Conservation (phyloP, 2,888 invertebrate species). For the Rhopalosiphum nymphaeae region DNA sequence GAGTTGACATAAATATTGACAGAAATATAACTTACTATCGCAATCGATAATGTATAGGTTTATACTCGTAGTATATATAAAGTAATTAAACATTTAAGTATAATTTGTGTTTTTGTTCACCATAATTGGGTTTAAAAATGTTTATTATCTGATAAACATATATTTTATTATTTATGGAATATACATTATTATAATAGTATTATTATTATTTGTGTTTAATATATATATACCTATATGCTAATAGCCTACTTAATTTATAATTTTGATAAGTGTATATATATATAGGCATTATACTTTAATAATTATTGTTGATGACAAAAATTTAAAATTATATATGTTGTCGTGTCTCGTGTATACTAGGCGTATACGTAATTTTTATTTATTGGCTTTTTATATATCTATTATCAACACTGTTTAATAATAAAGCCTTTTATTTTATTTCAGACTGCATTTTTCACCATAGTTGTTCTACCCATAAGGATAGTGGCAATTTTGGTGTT, state of each 20-base stretch:
- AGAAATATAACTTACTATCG: not conserved
- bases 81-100: not conserved
- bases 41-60: not conserved
- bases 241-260: not conserved
- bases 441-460: slow-evolving; percentile 88
- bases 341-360: not conserved
- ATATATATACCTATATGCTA: too few relatives aligned
- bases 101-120: not conserved
- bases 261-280: not conserved
- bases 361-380: not conserved
- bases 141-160: not conserved
- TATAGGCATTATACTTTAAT: not conserved
- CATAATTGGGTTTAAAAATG: not conserved
- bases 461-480: slow-evolving; percentile 86
- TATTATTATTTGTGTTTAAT: not conserved
- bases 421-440: slow-evolving; percentile 70
- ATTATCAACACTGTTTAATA: not conserved
- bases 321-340: not conserved
- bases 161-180: not conserved
- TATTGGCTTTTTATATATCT: not conserved
- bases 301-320: not conserved
- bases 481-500: slow-evolving; percentile 82
- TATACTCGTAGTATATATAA: not conserved
- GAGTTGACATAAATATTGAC: slow-evolving; percentile 9
- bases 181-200: not conserved